Percentiles rank a stretch among this genome's conserved stretches.
These are phyloP conservation scores for Montipora foliosa DNA, from an alignment of 64 coral and sea anemone species.

Conservation along the genomic window DNA sequence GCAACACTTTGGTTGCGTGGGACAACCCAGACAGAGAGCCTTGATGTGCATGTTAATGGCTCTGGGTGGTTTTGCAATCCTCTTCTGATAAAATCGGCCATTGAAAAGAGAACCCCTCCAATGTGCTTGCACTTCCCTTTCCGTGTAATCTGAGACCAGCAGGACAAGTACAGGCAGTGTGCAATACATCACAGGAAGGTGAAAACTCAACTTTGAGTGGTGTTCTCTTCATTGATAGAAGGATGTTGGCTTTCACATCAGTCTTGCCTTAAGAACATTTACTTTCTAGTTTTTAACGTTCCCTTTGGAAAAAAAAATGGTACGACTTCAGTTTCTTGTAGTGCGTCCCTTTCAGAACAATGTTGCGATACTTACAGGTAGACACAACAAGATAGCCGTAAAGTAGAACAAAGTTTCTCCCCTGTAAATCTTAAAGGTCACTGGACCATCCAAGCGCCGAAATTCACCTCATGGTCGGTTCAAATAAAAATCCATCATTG, in stretches of 20 bases:
- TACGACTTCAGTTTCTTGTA: conserved; percentile 76
- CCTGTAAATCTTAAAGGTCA: conserved; percentile 56
- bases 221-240: conserved; percentile 74
- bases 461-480: background rate
- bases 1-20: too few relatives aligned
- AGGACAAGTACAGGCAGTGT: conserved; percentile 32
- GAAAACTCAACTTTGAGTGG: conserved; percentile 48
- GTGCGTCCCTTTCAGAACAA: conserved; percentile 36
- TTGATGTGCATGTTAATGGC: background rate
- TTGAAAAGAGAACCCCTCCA: background rate
- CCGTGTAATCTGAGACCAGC: conserved; percentile 19
- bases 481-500: too few relatives aligned
- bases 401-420: conserved; percentile 68
- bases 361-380: conserved; percentile 59
- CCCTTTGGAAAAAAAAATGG: conserved; percentile 74
- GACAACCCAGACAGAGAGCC: background rate
- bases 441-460: conserved; percentile 53
- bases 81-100: background rate
- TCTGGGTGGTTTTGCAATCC: background rate
- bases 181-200: conserved; percentile 12
- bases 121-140: conserved; percentile 57
- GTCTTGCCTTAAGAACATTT: conserved; percentile 20
- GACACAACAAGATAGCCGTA: conserved; percentile 69
- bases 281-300: conserved; percentile 48
- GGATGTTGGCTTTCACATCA: conserved; percentile 67